Evolutionary conservation across 2,113 vertebrate species (phyloP).

Genomic region (Cercocebus atys): DNA sequence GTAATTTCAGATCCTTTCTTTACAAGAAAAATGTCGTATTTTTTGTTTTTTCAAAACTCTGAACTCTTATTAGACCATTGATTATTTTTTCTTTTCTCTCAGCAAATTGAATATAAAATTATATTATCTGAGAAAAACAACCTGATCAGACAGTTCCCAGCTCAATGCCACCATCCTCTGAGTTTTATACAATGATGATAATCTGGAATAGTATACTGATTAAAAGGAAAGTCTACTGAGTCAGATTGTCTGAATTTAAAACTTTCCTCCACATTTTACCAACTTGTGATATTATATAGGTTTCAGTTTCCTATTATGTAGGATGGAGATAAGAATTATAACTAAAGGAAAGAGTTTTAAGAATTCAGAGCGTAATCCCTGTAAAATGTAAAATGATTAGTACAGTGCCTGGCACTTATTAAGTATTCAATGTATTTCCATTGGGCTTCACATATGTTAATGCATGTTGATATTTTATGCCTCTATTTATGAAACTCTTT

Average conservation of each 20-base stretch:
- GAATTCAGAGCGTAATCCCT: not conserved
- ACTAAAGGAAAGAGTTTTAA: not conserved
- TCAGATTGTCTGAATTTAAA: not conserved
- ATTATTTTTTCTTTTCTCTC: not conserved
- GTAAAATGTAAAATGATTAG: not conserved
- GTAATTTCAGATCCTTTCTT: not conserved
- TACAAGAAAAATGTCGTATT: not conserved
- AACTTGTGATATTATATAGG: not conserved
- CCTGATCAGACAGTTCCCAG: not conserved
- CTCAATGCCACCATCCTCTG: not conserved
- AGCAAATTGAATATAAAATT: not conserved
- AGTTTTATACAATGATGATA: not conserved
- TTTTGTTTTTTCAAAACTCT: not conserved
- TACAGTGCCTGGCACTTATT: not conserved
- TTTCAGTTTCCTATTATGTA: not conserved
- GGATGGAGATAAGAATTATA: not conserved
- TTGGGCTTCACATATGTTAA: not conserved
- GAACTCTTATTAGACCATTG: not conserved
- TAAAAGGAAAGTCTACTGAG: not conserved
- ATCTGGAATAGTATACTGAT: not conserved
- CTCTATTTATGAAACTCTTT: not conserved
- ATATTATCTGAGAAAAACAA: not conserved
- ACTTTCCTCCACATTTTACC: not conserved
- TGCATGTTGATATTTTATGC: not conserved
- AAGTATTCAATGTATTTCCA: not conserved